These are phyloP conservation scores for Mormyrops boulengeri DNA, from an alignment of 2,797 vertebrate genomes.

Conservation along the genomic window DNA sequence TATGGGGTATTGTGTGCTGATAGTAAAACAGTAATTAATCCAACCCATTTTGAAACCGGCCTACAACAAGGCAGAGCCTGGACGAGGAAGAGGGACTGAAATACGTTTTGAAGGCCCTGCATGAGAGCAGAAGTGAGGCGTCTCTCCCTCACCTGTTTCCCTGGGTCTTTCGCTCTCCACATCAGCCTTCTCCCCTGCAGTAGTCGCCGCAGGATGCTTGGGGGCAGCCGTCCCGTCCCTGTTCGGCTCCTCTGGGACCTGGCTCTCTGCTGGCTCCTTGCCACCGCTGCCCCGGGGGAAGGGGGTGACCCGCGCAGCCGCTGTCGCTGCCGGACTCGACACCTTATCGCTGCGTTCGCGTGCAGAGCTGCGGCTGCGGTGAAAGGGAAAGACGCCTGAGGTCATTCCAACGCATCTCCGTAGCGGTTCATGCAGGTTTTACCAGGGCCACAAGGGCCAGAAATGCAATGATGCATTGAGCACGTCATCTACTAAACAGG, in stretches of 20 bases:
- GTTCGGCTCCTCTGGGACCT: conserved; percentile 67
- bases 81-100: too few relatives aligned
- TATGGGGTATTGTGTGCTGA: background rate
- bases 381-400: background rate
- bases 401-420: background rate
- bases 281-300: conserved; percentile 70
- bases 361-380: conserved; percentile 63
- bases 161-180: conserved; percentile 59
- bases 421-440: background rate
- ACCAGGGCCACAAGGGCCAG: background rate
- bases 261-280: conserved; percentile 78
- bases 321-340: conserved; percentile 49
- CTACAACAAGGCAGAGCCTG: background rate
- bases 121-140: background rate
- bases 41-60: background rate
- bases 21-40: background rate
- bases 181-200: conserved; percentile 71
- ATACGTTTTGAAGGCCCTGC: background rate
- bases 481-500: background rate
- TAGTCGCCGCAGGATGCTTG: conserved; percentile 54
- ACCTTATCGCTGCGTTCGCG: conserved; percentile 84
- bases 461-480: background rate
- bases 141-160: conserved; percentile 65
- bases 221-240: conserved; percentile 67
- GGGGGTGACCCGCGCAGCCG: conserved; percentile 59